A percentile compares a stretch with the other conserved stretches of the same genome.
These are phyloP conservation scores for Acromyrmex heyeri DNA, from an alignment of 1,140 invertebrate genomes.

Conservation along the genomic window DNA sequence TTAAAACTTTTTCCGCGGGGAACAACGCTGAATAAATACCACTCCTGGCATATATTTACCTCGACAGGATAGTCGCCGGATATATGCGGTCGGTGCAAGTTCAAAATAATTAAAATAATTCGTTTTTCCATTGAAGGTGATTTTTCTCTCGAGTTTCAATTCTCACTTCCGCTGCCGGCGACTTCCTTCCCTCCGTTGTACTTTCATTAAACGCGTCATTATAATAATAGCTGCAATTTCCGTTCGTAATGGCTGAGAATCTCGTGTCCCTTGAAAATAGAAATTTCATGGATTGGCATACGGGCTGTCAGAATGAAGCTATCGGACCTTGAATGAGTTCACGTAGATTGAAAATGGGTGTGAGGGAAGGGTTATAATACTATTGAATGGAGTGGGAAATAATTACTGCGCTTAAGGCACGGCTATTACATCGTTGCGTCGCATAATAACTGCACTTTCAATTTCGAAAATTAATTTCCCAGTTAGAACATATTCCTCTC, in stretches of 20 bases:
- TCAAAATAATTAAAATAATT: conserved; percentile 59
- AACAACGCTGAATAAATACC: conserved; percentile 43
- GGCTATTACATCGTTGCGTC: conserved; percentile 17
- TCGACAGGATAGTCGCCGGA: background rate
- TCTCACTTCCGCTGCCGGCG: background rate
- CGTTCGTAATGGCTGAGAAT: conserved; percentile 48
- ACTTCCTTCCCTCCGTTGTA: conserved; percentile 15
- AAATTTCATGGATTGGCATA: conserved; percentile 53
- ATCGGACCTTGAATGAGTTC: conserved; percentile 39
- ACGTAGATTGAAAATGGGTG: conserved; percentile 2
- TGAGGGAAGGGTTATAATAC: background rate
- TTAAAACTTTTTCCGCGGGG: conserved; percentile 47
- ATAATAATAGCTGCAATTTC: conserved; percentile 59
- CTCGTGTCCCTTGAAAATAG: conserved; percentile 43
- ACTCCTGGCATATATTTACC: background rate
- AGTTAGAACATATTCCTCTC: background rate
- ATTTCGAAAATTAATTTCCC: conserved; percentile 36
- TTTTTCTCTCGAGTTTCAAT: conserved; percentile 34
- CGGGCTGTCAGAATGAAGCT: conserved; percentile 31
- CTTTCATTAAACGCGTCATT: conserved; percentile 53
- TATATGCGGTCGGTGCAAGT: background rate
- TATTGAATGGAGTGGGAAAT: conserved; percentile 20
- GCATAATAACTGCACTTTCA: conserved; percentile 32
- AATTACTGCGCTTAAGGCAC: conserved; percentile 37
- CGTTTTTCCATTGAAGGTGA: conserved; percentile 19